Conservation (phyloP, 2,797 vertebrate species). For the Lagorchestes hirsutus region DNA sequence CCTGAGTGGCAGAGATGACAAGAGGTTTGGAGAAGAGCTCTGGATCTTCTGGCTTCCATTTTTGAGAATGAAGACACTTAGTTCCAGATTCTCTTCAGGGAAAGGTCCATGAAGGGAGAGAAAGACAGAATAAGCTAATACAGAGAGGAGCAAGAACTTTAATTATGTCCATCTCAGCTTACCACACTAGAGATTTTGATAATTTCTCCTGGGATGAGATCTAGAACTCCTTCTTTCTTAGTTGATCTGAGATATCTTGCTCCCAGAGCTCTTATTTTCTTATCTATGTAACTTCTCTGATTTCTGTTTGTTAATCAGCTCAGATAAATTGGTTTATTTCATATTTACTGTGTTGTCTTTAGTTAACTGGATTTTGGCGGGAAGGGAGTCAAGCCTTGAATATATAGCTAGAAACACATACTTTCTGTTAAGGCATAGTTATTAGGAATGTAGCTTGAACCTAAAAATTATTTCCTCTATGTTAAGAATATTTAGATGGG, state of each 20-base stretch:
- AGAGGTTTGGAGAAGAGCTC: background rate
- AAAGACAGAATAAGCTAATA: background rate
- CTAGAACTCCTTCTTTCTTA: background rate
- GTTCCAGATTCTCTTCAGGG: background rate
- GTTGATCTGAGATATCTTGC: background rate
- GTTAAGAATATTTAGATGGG: background rate
- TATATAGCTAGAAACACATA: background rate
- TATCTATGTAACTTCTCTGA: background rate
- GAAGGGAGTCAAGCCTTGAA: background rate
- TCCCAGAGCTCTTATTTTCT: background rate
- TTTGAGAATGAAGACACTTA: background rate
- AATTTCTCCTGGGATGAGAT: background rate
- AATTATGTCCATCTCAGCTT: background rate
- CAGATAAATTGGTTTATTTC: background rate
- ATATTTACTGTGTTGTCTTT: background rate
- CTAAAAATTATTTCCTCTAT: background rate
- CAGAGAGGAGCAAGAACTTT: background rate
- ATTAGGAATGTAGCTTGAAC: background rate
- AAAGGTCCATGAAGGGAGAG: background rate
- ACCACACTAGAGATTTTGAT: background rate
- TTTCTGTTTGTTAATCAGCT: background rate
- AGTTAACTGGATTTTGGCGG: background rate
- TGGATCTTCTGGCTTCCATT: background rate
- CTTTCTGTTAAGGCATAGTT: background rate
- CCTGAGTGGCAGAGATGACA: background rate